Evolutionary conservation across 2,113 vertebrate species (phyloP).

Genomic region (Urocolius indicus): DNA sequence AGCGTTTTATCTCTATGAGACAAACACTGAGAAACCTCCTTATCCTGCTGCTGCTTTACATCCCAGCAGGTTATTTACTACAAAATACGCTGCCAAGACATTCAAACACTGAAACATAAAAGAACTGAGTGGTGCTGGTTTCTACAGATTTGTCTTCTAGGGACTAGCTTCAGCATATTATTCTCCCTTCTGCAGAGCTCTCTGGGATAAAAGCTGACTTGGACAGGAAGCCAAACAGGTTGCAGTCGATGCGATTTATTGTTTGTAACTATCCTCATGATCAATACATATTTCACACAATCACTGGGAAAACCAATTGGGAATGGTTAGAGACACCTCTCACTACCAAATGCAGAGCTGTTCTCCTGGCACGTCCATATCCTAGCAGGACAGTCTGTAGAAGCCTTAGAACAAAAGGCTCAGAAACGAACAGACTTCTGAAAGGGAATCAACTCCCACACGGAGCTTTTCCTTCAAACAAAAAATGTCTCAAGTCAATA

Average conservation of each 20-base stretch:
- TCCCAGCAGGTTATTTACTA: neutral
- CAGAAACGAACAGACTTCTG: neutral
- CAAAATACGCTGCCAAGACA: neutral
- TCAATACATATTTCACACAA: neutral
- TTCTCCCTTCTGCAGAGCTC: neutral
- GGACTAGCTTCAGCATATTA: neutral
- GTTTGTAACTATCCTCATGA: neutral
- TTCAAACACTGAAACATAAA: neutral
- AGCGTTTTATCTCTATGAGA: neutral
- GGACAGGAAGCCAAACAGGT: neutral
- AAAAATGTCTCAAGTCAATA: neutral
- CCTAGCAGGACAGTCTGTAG: neutral
- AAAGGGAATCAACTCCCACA: neutral
- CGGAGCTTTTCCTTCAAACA: accelerated
- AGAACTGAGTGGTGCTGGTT: neutral
- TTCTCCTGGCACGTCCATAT: neutral
- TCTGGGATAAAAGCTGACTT: neutral
- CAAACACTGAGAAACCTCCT: neutral
- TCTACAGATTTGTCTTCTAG: neutral
- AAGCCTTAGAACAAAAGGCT: neutral
- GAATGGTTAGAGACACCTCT: neutral
- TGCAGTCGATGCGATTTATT: neutral
- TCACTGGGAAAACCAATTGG: neutral
- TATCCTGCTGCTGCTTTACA: neutral
- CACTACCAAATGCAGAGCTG: neutral